Percentiles rank a stretch among this genome's conserved stretches.
Evolutionary conservation across 2,113 vertebrate genomes (phyloP).

Genomic region (Poeciliopsis turrubarensis): DNA sequence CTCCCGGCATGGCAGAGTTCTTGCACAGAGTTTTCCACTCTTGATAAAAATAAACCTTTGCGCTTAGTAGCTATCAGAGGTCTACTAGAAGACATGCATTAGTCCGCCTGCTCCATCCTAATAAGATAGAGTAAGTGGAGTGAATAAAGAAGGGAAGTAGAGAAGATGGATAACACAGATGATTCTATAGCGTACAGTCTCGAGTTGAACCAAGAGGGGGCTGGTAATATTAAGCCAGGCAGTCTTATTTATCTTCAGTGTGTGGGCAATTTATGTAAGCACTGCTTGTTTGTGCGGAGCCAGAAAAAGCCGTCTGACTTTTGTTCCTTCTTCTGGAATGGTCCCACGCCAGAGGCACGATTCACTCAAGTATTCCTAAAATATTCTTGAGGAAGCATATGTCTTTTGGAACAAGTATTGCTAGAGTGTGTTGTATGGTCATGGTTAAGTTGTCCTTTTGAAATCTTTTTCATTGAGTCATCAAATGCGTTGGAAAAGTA

Average conservation of each 20-base stretch:
- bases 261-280: conserved; percentile 39
- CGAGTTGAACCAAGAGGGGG: conserved; percentile 8
- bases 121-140: neutral
- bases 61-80: neutral
- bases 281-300: conserved; percentile 19
- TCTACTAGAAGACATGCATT: neutral
- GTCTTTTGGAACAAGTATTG: neutral
- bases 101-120: conserved; percentile 9
- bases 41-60: neutral
- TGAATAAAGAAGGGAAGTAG: neutral
- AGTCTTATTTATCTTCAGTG: conserved; percentile 33
- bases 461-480: neutral
- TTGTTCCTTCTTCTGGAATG: conserved; percentile 12
- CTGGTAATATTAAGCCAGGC: conserved; percentile 1
- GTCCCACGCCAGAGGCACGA: conserved; percentile 4
- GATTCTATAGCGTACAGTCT: neutral
- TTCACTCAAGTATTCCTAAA: neutral
- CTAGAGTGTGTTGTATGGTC: neutral
- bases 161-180: conserved; percentile 23
- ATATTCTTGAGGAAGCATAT: neutral
- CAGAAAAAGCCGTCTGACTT: conserved; percentile 20
- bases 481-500: neutral
- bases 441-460: neutral
- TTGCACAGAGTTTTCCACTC: neutral
- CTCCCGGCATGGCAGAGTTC: conserved; percentile 1